Conservation (phyloP, 2,888 invertebrate genomes). For the Anthrax anthrax region DNA sequence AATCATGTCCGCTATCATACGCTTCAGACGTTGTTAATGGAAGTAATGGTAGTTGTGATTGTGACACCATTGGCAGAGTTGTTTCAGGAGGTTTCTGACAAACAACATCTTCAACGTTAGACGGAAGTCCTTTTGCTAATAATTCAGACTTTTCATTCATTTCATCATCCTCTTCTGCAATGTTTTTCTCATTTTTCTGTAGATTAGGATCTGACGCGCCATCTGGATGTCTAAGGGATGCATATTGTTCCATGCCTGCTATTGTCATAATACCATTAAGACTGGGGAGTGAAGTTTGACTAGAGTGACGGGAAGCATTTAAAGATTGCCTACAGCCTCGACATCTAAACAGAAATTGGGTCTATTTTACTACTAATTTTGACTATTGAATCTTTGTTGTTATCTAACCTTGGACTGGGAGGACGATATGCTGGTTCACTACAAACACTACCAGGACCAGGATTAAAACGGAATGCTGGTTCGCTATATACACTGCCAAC, state of each 20-base stretch:
- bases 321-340: slow-evolving; percentile 20
- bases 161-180: slow-evolving; percentile 28
- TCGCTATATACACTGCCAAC: slow-evolving; percentile 35
- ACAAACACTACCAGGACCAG: slow-evolving; percentile 65
- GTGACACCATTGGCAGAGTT: slow-evolving; percentile 23
- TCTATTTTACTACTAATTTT: slow-evolving; percentile 15
- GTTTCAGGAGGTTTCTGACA: slow-evolving; percentile 2
- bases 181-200: slow-evolving; percentile 16
- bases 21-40: slow-evolving; percentile 46
- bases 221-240: slow-evolving; percentile 73
- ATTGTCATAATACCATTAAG: slow-evolving; percentile 50
- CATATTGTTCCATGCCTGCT: slow-evolving; percentile 44
- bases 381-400: neutral
- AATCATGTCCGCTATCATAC: slow-evolving; percentile 73
- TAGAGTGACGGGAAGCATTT: slow-evolving; percentile 28
- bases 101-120: neutral
- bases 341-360: slow-evolving; percentile 6
- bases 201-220: slow-evolving; percentile 89
- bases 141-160: slow-evolving; percentile 27
- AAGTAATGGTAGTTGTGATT: slow-evolving; percentile 29
- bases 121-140: slow-evolving; percentile 16
- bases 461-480: slow-evolving; percentile 33
- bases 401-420: slow-evolving; percentile 34
- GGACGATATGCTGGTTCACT: slow-evolving; percentile 67
- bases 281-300: slow-evolving; percentile 37